Percentiles rank a stretch among this genome's conserved stretches.
Evolutionary conservation across 2,888 invertebrate genomes (phyloP).

Genomic region (Phorcus lineatus): DNA sequence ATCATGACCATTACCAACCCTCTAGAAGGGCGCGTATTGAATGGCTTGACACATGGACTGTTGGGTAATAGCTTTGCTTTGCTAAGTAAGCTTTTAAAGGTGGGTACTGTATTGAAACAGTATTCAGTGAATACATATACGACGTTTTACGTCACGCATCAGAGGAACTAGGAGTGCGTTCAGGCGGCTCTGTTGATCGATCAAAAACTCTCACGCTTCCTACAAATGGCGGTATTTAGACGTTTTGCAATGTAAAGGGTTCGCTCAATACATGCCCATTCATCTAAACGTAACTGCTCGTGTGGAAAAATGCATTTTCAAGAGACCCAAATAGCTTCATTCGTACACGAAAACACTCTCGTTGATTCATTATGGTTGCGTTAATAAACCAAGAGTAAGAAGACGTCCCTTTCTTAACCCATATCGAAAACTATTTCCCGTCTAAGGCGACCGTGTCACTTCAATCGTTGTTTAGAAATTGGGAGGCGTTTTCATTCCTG

Average conservation of each 20-base stretch:
- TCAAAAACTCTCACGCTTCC: background rate
- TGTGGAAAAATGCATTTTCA: conserved; percentile 3
- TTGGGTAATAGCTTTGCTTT: background rate
- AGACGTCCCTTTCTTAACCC: background rate
- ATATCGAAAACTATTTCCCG: background rate
- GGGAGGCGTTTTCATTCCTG: background rate
- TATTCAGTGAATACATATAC: no score
- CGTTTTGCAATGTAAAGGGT: background rate
- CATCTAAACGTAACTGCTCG: background rate
- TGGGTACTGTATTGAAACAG: no score
- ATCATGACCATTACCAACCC: background rate
- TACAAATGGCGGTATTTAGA: conserved; percentile 1
- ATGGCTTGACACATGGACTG: background rate
- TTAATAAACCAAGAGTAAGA: background rate
- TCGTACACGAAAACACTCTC: conserved; percentile 13
- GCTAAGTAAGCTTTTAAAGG: background rate
- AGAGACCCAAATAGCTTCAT: conserved; percentile 10
- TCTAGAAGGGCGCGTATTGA: background rate
- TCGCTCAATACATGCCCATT: background rate
- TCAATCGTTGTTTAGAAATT: background rate
- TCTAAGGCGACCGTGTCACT: background rate
- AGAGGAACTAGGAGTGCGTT: no score
- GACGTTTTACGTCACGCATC: no score
- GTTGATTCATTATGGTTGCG: background rate
- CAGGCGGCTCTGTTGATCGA: no score